Percentiles rank a stretch among this genome's conserved stretches.
phyloP scores from a whole-genome alignment of 2,797 vertebrate species.

The Tadarida brasiliensis region DNA sequence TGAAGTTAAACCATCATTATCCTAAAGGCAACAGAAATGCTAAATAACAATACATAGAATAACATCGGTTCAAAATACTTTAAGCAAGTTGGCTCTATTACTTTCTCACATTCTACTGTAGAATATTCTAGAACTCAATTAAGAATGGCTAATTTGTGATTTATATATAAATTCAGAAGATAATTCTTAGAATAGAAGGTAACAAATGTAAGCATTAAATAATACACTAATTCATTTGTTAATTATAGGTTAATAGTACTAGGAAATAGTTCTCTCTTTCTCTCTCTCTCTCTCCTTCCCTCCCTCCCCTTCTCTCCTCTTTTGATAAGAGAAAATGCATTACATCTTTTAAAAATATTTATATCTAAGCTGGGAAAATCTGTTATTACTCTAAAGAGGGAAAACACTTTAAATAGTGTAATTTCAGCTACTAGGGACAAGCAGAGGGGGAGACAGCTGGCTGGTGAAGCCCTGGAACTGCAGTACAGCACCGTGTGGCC shows the following conservation, averaged over 20 bases:
- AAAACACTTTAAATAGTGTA: background rate
- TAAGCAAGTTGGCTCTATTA: conserved; percentile 57
- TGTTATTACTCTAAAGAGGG: background rate
- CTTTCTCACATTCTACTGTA: conserved; percentile 19
- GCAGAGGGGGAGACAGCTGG: background rate
- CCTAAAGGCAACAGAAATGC: background rate
- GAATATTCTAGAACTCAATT: conserved; percentile 61
- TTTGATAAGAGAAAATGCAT: background rate
- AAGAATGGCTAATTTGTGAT: conserved; percentile 61
- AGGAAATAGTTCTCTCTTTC: background rate
- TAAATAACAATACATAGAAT: conserved; percentile 16
- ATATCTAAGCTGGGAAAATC: background rate
- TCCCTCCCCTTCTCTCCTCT: background rate
- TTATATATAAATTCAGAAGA: conserved; percentile 52
- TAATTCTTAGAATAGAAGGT: conserved; percentile 39
- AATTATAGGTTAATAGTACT: conserved; percentile 61
- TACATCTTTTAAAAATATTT: background rate
- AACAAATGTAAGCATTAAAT: conserved; percentile 49
- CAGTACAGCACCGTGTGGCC: too few relatives aligned
- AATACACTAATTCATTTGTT: conserved; percentile 28
- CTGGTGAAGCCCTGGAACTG: background rate
- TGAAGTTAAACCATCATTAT: conserved; percentile 48
- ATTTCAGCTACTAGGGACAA: background rate
- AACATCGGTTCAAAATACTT: conserved; percentile 55
- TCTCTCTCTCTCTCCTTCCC: background rate